These are phyloP conservation scores for Ctenoplectra terminalis DNA, from an alignment of 1,140 invertebrate species.

Conservation along the genomic window DNA sequence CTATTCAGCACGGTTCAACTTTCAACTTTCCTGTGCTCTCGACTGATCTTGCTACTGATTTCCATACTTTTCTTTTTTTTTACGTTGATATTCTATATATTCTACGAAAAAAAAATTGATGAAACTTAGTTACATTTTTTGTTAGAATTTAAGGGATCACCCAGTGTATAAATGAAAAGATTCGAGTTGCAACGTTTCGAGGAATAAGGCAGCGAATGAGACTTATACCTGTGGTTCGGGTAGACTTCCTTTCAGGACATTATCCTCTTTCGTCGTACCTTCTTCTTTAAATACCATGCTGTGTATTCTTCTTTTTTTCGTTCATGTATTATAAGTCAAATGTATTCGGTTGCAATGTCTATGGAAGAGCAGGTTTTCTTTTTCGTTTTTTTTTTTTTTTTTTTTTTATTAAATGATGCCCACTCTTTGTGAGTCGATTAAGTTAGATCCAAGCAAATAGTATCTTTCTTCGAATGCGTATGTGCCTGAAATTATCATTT, in stretches of 20 bases:
- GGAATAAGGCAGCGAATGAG: constrained; percentile 4
- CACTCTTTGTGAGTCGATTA: neutral
- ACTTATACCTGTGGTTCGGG: neutral
- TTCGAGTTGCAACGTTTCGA: constrained; percentile 9
- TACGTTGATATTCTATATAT: neutral
- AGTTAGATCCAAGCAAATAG: too few relatives aligned
- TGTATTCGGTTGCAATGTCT: neutral
- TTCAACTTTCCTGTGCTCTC: neutral
- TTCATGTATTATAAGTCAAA: neutral
- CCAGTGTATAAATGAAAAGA: constrained; percentile 39
- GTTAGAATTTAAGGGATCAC: constrained; percentile 37
- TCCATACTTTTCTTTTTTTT: neutral
- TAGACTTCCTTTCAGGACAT: neutral
- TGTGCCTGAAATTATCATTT: neutral
- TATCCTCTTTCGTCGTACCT: too few relatives aligned
- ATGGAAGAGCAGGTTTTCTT: neutral
- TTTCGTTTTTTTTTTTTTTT: too few relatives aligned
- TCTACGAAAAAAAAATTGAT: neutral
- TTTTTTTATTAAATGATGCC: neutral
- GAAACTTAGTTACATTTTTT: neutral
- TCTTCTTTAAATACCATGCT: neutral
- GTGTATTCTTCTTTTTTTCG: neutral
- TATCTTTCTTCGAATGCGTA: neutral
- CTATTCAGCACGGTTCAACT: neutral
- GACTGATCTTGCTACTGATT: neutral